Percentiles rank a stretch among this genome's conserved stretches.
Conservation (phyloP, 2,113 vertebrate species). For the Trachemys scripta region DNA sequence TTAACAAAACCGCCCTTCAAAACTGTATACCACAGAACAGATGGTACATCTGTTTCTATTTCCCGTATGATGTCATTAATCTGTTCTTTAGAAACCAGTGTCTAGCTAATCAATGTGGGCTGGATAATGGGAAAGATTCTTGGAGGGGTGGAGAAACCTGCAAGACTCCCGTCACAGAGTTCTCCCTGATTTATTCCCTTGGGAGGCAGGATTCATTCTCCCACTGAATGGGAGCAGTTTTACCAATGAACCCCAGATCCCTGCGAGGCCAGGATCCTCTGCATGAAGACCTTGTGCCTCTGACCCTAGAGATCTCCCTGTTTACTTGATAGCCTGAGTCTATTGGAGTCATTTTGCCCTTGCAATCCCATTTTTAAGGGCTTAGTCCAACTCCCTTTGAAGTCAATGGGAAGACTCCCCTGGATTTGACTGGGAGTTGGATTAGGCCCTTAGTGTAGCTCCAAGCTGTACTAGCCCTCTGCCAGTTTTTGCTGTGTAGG, state of each 20-base stretch:
- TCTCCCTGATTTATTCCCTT: not conserved
- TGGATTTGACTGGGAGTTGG: not conserved
- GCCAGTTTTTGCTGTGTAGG: not conserved
- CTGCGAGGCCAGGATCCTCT: constrained; percentile 9
- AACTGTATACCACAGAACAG: not conserved
- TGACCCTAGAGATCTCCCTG: not conserved
- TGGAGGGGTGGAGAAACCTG: not conserved
- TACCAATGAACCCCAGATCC: constrained; percentile 4
- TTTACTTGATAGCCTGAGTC: not conserved
- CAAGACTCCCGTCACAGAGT: not conserved
- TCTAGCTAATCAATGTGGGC: constrained; percentile 65
- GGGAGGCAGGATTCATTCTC: constrained; percentile 1
- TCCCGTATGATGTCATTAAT: constrained; percentile 65
- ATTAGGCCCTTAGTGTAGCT: not conserved
- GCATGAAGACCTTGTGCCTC: not conserved
- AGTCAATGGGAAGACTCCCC: not conserved
- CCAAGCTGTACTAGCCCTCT: not conserved
- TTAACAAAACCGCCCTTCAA: constrained; percentile 20
- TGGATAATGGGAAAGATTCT: constrained; percentile 46
- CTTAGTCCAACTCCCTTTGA: not conserved
- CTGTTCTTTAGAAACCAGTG: constrained; percentile 61
- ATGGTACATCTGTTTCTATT: constrained; percentile 68
- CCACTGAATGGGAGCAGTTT: constrained; percentile 5
- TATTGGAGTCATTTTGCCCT: not conserved
- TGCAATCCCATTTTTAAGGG: not conserved